Evolutionary conservation across 2,113 vertebrate species (phyloP), one percentile per base, ranked within the genome.

Genomic region (Pseudopodoces humilis): DNA sequence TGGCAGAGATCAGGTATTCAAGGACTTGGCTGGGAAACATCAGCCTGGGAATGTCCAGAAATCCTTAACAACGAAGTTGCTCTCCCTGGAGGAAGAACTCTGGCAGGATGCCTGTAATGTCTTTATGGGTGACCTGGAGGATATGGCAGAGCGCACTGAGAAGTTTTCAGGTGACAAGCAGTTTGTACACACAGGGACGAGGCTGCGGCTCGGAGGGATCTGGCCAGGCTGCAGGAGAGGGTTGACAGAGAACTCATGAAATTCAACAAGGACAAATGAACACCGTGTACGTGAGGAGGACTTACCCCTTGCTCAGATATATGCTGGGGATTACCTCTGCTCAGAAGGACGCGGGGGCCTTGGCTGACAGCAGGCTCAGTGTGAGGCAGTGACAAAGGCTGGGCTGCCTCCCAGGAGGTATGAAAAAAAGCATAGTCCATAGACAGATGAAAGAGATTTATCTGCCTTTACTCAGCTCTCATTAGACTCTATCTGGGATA

Each of bases 231-330:
- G 46, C 41, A 31, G 27, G 55, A 55, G 44, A 30, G n/a, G 7
- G 2, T n/a, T 77, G 55, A 30, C 13, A 33, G 56, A 43, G 46
- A 86, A 17, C 64, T 83, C 1, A 0, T 9, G 35, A 58, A 67
- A 62, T 58, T 85, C 62, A 52, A 0, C 19, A 35, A 47, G 55
- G 27, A n/a, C 49, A 76, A 25, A 33, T 35, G 39, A 52, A 15
- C 16, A 12, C 55, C 13, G 0, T 9, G 18, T 13, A 1, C 0
- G 0, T 62, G 49, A 13, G 33, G 56, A 83, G 60, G 44, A 20
- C n/a, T 41, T 44, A 17, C 1, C 14, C 9, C n/a, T 46, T 46
- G 49, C 53, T 69, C 22, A 0, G 2, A 43, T 56, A 9, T 5
- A 4, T n/a, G 6, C 41, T 43, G 69, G 43, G 28, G 20, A 53